phyloP scores from a whole-genome alignment of 1,140 invertebrate species.

The Rhyacophila brunnea region DNA sequence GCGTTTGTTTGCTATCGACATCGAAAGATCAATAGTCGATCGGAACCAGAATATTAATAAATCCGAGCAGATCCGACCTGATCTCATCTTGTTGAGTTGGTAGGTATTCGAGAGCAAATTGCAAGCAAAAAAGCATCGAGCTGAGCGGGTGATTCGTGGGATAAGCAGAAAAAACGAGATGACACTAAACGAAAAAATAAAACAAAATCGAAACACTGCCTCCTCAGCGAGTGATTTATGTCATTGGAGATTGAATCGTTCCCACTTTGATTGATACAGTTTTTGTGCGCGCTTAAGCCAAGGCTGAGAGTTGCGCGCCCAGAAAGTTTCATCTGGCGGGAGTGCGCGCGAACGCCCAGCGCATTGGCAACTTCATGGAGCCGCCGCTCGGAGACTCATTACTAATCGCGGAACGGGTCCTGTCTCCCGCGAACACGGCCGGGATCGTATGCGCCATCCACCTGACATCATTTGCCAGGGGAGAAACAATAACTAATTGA shows the following conservation, averaged over 20 bases:
- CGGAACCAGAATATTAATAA: not conserved
- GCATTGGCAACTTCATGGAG: not conserved
- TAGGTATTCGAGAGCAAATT: too few species aligned
- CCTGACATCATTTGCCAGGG: not conserved
- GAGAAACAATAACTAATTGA: conserved; percentile 2
- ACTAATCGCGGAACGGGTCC: not conserved
- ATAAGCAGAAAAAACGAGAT: too few species aligned
- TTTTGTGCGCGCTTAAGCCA: not conserved
- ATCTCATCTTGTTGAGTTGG: too few species aligned
- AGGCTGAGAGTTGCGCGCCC: not conserved
- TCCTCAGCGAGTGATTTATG: conserved; percentile 8
- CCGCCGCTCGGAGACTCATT: not conserved
- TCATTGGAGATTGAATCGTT: conserved; percentile 16
- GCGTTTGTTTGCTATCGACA: too few species aligned
- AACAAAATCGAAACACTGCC: not conserved
- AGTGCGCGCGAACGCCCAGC: not conserved
- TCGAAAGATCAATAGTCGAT: too few species aligned
- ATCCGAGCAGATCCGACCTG: not conserved
- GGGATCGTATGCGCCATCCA: not conserved
- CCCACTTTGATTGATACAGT: conserved; percentile 9
- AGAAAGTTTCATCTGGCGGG: not conserved
- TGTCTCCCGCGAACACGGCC: not conserved
- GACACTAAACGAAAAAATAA: too few species aligned
- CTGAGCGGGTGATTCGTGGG: too few species aligned
- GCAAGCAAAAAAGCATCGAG: too few species aligned